These are phyloP conservation scores for Bacillus rossius DNA, from an alignment of 1,140 invertebrate genomes.

Conservation along the genomic window DNA sequence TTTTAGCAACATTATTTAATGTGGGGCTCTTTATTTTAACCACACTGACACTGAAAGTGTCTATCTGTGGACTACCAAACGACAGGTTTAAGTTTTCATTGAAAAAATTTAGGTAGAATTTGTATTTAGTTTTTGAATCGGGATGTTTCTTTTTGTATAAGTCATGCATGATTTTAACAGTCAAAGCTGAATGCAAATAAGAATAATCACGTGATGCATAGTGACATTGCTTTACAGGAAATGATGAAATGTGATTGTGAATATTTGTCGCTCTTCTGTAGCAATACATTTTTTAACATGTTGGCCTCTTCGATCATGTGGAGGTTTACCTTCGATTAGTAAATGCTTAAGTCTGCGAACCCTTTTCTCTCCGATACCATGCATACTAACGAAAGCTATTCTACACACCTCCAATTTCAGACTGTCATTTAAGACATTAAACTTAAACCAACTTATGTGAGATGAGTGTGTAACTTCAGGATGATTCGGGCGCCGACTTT, in stretches of 20 bases:
- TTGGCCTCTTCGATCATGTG: neutral
- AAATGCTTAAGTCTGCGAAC: neutral
- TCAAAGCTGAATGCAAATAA: conserved; percentile 2
- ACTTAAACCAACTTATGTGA: neutral
- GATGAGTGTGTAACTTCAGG: neutral
- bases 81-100: conserved; percentile 4
- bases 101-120: conserved; percentile 3
- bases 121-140: neutral
- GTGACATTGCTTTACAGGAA: neutral
- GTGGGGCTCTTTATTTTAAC: conserved; percentile 1
- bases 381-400: neutral
- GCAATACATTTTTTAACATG: neutral
- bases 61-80: conserved; percentile 4
- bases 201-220: conserved; percentile 1
- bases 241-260: conserved; percentile 6
- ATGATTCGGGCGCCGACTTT: neutral
- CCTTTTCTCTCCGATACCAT: neutral
- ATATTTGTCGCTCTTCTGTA: neutral
- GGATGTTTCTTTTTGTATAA: conserved; percentile 6
- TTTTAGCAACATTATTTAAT: conserved; percentile 2
- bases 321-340: neutral
- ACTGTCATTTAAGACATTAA: neutral
- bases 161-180: conserved; percentile 2
- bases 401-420: neutral
- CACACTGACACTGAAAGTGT: conserved; percentile 1